Base-by-base conservation (phyloP, 2,888 invertebrate genomes). In the Ephialtes manifestator region DNA sequence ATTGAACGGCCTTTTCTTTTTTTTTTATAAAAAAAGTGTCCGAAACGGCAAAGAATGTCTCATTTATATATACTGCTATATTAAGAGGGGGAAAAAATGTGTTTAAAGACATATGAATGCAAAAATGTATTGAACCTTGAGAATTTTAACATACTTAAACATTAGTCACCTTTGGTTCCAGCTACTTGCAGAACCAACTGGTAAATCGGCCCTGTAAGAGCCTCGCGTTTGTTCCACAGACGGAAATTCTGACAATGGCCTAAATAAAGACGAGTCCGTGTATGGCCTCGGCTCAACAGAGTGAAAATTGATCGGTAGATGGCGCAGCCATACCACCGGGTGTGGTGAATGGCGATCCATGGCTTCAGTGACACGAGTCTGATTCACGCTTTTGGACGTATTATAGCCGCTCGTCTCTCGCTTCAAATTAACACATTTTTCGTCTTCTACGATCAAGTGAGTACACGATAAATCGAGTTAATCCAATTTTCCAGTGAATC, bases 261-360 rank as follows among this genome's bases (percentile, higher is more conserved):
- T 85, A 65, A 81, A 86, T 86, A 83, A 74, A 82, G 80, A 84
- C 77, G 70, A 74, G 43, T 71, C 81, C 86, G 85, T 83, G 75
- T 83, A 85, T 70, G 84, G 83, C 81, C 75, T 75, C 74, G 74
- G 24, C 43, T n/a, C 20, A 39, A 63, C 10, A 39, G 11, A 58
- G n/a, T 15, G 4, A 4, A 31, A 11, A 53, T 65, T 15, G 10
- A 8, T 63, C 85, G 70, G 68, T 13, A 86, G 88, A 85, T 81
- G 88, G 81, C 86, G 87, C 67, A 35, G 43, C 5, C 10, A 39
- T 65, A 46, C 46, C 48, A 46, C 74, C 81, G 83, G 83, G 83
- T 85, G 85, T 83, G 68, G 79, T 77, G 76, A 81, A 81, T 78
- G 60, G 70, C 65, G 74, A 31, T 68, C 46, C 77, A 15, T 24